Evolutionary conservation across 2,113 vertebrate genomes (phyloP), one percentile per base, ranked within the genome.

Genomic region (Eira barbara): DNA sequence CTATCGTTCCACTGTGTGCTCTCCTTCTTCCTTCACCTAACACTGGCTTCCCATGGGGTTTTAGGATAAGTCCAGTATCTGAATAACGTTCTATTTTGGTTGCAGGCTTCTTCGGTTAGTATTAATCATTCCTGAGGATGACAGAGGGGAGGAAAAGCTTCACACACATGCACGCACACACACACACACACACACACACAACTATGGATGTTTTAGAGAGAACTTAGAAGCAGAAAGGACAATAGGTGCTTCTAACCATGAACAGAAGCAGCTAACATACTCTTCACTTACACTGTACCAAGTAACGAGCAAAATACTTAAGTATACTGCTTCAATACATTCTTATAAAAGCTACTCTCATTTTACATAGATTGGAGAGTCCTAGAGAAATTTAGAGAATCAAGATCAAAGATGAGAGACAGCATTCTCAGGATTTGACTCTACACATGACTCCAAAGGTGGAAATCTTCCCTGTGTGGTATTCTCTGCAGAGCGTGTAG

Each of bases 31-130:
- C 52, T 1, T 29, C 8, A 47, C 36, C 10, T 20, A 59, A 80
- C 13, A 29, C 2, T 57, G 20, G 10, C 31, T 65, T 39, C 31
- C 39, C 42, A 2, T 1, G 10, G 17, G 10, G 11, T 1, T 21
- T 61, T 15, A 31, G 21, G 52, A n/a, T 55, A 55, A 49, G 34
- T 18, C 15, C 45, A 39, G 1, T n/a, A 78, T 31, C 27, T 29
- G 20, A 59, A 21, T 34, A 25, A 57, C 0, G 23, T 34, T 23
- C 29, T 49, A 20, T 59, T 84, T 17, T 45, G 18, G n/a, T n/a
- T 92, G 12, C 29, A 61, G 36, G 34, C 7, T n/a, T 3, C 14
- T 52, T 36, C 21, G 31, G 21, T 45, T n/a, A 74, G 15, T 47
- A 34, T 65, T 81, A 95, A 52, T 31, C 6, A 6, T 4, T 61